These are phyloP conservation scores for Limanda limanda DNA, from an alignment of 2,113 vertebrate species.

Conservation along the genomic window DNA sequence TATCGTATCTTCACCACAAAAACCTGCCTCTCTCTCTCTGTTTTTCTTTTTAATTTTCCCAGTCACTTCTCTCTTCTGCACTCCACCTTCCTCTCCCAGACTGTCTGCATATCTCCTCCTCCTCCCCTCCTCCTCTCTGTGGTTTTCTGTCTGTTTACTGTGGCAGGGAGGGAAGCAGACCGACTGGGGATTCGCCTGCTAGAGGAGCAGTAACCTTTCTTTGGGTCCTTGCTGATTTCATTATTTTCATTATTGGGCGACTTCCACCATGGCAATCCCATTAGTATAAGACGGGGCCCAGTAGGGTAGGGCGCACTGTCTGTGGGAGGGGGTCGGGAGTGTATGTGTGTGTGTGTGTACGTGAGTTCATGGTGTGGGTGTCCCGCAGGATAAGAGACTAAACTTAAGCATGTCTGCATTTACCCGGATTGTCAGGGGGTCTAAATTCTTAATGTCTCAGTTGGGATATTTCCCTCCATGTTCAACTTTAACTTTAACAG, in stretches of 20 bases:
- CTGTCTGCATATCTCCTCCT: conserved; percentile 31
- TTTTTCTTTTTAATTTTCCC: conserved; percentile 9
- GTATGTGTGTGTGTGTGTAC: conserved; percentile 38
- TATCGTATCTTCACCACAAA: not conserved
- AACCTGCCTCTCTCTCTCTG: not conserved
- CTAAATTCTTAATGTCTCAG: conserved; percentile 40
- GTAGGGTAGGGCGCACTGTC: conserved; percentile 63
- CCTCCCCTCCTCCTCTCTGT: conserved; percentile 36
- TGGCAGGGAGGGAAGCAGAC: conserved; percentile 17
- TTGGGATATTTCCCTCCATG: conserved; percentile 29
- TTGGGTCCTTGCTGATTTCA: conserved; percentile 75
- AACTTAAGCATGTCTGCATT: conserved; percentile 48
- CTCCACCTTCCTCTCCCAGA: too few relatives aligned
- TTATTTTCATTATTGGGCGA: conserved; percentile 77
- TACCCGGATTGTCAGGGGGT: conserved; percentile 33
- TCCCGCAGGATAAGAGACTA: conserved; percentile 43
- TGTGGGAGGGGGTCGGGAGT: conserved; percentile 27
- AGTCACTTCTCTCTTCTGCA: not conserved
- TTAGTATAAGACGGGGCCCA: conserved; percentile 75
- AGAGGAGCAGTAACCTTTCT: conserved; percentile 66
- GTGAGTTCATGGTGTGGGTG: conserved; percentile 18
- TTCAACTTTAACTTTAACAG: conserved; percentile 28
- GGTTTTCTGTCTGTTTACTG: conserved; percentile 52
- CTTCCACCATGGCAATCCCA: conserved; percentile 80
- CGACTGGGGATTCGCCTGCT: conserved; percentile 50